Conservation (phyloP, 2,797 vertebrate genomes). For the Chrysocyon brachyurus region DNA sequence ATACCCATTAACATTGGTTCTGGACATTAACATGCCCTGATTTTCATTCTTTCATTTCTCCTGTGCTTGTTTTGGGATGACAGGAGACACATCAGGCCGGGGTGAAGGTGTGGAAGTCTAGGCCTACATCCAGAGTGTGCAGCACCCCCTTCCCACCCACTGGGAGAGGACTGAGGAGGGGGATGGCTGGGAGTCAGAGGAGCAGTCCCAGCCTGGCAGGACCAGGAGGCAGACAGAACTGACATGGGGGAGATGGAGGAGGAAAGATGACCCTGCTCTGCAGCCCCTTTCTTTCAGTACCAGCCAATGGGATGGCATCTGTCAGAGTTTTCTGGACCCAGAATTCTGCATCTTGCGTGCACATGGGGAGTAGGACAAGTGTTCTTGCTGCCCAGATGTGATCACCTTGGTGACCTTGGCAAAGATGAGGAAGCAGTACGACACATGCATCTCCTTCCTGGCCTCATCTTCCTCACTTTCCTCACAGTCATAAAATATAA, state of each 20-base stretch:
- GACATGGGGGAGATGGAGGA: fast-evolving
- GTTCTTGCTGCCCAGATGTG: neutral
- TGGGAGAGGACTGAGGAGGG: fast-evolving
- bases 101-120: neutral
- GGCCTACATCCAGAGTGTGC: no score
- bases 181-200: neutral
- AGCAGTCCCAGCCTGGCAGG: neutral
- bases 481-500: fast-evolving
- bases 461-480: neutral
- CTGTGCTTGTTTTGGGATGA: neutral
- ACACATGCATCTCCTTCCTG: fast-evolving
- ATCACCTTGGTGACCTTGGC: neutral
- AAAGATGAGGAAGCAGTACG: neutral
- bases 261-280: neutral
- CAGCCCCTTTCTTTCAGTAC: neutral
- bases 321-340: neutral
- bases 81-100: neutral
- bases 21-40: neutral
- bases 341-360: neutral
- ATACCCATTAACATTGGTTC: neutral
- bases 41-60: neutral
- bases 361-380: no score
- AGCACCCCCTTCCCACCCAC: neutral
- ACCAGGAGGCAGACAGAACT: fast-evolving
- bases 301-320: neutral